Evolutionary conservation across 2,888 invertebrate genomes (phyloP).

Genomic region (Leptinotarsa rubiginosa): DNA sequence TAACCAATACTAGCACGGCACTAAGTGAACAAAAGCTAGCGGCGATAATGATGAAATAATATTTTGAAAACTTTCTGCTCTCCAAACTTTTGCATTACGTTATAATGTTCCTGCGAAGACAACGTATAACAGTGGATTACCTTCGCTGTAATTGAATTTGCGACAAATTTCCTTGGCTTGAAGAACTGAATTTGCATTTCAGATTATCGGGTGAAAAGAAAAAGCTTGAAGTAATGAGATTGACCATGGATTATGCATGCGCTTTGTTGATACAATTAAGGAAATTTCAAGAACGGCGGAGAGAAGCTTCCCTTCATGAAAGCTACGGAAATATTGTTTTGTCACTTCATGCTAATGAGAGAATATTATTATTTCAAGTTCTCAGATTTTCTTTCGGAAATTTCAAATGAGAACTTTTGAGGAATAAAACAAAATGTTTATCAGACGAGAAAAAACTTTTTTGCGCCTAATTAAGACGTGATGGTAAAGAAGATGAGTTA

Average conservation of each 20-base stretch:
- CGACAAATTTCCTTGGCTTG: conserved; percentile 33
- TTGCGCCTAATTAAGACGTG: too few species aligned
- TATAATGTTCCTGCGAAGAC: conserved; percentile 8
- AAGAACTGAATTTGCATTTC: conserved; percentile 45
- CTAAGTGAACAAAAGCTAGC: conserved; percentile 23
- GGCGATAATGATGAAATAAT: conserved; percentile 30
- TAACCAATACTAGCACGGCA: conserved; percentile 12
- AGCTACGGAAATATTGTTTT: background rate
- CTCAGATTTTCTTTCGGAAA: background rate
- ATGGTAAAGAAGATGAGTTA: too few species aligned
- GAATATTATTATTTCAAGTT: background rate
- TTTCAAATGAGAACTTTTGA: too few species aligned
- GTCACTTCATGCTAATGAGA: background rate
- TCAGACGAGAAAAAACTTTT: too few species aligned
- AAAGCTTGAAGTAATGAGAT: conserved; percentile 29
- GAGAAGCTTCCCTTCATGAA: background rate
- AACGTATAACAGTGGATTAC: conserved; percentile 25
- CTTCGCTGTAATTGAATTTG: conserved; percentile 33
- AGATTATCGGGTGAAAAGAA: conserved; percentile 33
- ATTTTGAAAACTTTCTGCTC: conserved; percentile 20
- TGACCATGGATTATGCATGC: conserved; percentile 30
- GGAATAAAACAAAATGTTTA: too few species aligned
- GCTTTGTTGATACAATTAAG: conserved; percentile 14
- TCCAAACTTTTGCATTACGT: conserved; percentile 29
- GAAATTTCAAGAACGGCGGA: background rate